Evolutionary conservation across 2,797 vertebrate species (phyloP).

Genomic region (Pseudomugil gertrudae): DNA sequence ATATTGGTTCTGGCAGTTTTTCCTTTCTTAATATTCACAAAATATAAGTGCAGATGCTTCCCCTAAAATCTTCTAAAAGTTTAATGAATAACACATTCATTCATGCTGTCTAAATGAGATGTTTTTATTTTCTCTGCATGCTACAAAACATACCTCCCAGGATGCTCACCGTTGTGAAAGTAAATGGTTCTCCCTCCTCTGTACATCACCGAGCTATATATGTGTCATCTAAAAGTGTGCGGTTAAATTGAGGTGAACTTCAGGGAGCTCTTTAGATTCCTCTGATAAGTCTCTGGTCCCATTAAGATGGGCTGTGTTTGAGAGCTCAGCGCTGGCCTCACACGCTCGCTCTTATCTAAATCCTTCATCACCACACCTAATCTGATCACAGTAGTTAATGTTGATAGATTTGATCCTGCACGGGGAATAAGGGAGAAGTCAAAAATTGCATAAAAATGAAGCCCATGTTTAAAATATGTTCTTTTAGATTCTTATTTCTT

Average conservation of each 20-base stretch:
- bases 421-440: constrained; percentile 39
- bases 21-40: too few species aligned
- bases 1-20: too few species aligned
- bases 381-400: constrained; percentile 66
- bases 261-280: constrained; percentile 77
- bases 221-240: constrained; percentile 50
- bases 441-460: constrained; percentile 37
- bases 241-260: constrained; percentile 72
- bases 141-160: background rate
- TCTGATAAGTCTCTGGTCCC: constrained; percentile 71
- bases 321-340: constrained; percentile 60
- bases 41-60: too few species aligned
- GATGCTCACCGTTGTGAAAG: constrained; percentile 28
- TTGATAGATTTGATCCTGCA: constrained; percentile 63
- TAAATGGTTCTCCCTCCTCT: constrained; percentile 25
- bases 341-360: constrained; percentile 76
- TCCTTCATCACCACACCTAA: constrained; percentile 76
- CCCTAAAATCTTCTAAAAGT: too few species aligned
- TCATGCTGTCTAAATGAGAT: background rate
- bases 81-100: background rate
- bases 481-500: background rate
- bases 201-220: constrained; percentile 39
- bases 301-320: constrained; percentile 58
- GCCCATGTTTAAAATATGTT: background rate
- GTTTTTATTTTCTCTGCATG: background rate